Base-by-base conservation (phyloP, 2,113 vertebrate species). In the Erpornis zantholeuca region DNA sequence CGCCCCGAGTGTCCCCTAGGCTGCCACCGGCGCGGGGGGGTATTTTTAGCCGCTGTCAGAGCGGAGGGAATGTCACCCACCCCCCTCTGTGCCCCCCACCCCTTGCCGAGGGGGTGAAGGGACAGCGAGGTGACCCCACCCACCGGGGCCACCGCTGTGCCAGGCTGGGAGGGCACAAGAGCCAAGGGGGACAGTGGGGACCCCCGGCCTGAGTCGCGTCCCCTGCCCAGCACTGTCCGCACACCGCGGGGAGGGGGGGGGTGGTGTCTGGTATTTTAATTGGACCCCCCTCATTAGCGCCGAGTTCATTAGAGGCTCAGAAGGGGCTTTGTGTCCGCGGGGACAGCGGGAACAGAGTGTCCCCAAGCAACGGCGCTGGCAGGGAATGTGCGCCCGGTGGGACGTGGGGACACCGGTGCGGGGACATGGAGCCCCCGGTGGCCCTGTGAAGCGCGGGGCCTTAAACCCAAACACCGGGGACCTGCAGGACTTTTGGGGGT, bases 301-400 rank as follows among this genome's bases (percentile, higher is more conserved):
- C 68, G 36, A 42, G 89, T 83, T 95, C 82, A 86, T 95, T 94
- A 94, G 77, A 61, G 82, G 66, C 89, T 90, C 88, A 38, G 72
- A 76, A 71, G 38, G 61, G 60, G 81, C 92, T 95, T 92, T 90
- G 86, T 94, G 82, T 61, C 50, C 8, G 10, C 19, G 8, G 77
- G 77, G 88, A 78, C 60, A 36, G 91, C 10, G 4, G 68, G 94
- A 63, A 88, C 84, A 24, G 31, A 11, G 22, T 69, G 94, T 93
- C 64, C 63, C 82, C 35, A 35, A 2, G 54, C 45, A 44, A 28
- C 53, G 36, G 53, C 45, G 63, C 54, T 77, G 83, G 69, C 69
- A 45, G 63, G n/a, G 42, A 36, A 16, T 5, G 1, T 1, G 29
- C 7, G 6, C 27, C 45, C 36, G 40, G 59, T 61, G 87, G 36